Base-by-base conservation (phyloP, 2,113 vertebrate species). In the Burhinus oedicnemus region DNA sequence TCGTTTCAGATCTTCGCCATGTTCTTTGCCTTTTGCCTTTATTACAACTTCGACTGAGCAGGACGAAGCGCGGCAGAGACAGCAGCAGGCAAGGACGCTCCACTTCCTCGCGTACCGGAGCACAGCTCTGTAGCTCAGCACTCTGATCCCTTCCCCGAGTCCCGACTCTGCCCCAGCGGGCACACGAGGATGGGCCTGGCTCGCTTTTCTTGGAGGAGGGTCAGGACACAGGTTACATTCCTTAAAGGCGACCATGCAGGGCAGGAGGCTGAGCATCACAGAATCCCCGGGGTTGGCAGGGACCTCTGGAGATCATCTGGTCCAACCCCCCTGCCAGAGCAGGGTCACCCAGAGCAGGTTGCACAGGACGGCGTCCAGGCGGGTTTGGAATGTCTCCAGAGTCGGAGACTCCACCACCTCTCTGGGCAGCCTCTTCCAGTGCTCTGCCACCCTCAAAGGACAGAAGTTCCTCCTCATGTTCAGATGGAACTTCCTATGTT, bases 21-120 rank as follows among this genome's bases (percentile, higher is more conserved):
- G 96, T 96, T 97, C 86, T 93, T 96, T 1, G 94, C 96, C 71
- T 95, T 96, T 32, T 97, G 96, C 95, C 96, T 97, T 44, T 97
- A 97, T 45, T 97, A 97, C 94, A 96, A 96, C 83, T 97, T 97
- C 0, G 94, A 97, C 94, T 97, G 92, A 97, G n/a, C 20, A 2
- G 60, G 65, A 75, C 1, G 6, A 27, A 17, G 68, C 0, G 4
- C 2, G 1, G n/a, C 36, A 6, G 58, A 18, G 55, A 47, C 16
- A 38, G 71, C 93, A 51, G 60, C 69, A 32, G 68, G 74, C 3
- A 3, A 61, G 72, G 62, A 15, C 7, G 0, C 3, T 40, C n/a
- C 32, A 0, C 23, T 40, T 54, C 26, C 40, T 51, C 3, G 4
- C 11, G 0, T 2, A 3, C 11, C 13, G 4, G 38, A 77, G 52